These are phyloP conservation scores for Micromussa lordhowensis DNA, from an alignment of 92 coral and sea anemone species.

Conservation along the genomic window DNA sequence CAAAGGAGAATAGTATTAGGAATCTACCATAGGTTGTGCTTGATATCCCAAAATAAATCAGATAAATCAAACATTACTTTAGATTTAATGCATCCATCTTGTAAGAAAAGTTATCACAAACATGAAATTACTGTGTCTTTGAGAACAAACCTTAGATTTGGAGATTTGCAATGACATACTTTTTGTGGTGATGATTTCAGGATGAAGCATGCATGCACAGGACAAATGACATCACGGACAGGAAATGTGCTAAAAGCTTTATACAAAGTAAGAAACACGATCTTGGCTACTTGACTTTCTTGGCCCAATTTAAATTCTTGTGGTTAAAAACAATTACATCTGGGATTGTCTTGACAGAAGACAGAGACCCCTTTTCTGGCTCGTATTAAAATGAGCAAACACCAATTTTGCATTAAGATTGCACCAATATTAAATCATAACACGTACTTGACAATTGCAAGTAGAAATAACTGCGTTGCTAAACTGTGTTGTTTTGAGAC, in stretches of 20 bases:
- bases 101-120: neutral
- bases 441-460: conserved; percentile 24
- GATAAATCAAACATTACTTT: neutral
- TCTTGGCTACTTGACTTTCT: conserved; percentile 4
- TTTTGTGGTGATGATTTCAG: neutral
- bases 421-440: neutral
- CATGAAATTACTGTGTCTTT: neutral
- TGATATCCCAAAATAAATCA: neutral
- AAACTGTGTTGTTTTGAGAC: neutral
- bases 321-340: conserved; percentile 15
- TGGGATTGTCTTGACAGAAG: conserved; percentile 4
- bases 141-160: conserved; percentile 1
- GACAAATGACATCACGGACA: conserved; percentile 17
- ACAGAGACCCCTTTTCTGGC: neutral
- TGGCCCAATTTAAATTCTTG: conserved; percentile 1
- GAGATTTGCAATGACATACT: neutral
- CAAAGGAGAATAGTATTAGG: neutral
- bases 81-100: no score
- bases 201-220: neutral
- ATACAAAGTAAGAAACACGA: conserved; percentile 10
- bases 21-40: neutral
- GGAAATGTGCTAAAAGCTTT: conserved; percentile 19
- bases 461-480: conserved; percentile 17
- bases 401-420: neutral
- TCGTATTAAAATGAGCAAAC: neutral